Evolutionary conservation across 2,888 invertebrate species (phyloP).

Genomic region (Macrosiphum euphorbiae): DNA sequence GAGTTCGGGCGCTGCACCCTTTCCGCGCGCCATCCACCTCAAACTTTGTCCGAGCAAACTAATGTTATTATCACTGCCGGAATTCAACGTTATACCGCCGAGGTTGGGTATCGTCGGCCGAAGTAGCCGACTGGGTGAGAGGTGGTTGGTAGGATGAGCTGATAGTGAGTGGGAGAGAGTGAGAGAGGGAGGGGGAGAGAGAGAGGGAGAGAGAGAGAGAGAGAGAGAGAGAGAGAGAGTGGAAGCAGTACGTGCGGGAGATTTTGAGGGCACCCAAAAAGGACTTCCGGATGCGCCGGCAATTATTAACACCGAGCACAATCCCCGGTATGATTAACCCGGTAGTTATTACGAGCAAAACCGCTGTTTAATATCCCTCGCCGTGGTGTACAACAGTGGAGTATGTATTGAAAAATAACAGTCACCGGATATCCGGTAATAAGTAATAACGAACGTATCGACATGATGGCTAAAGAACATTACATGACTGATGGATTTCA

Average conservation of each 20-base stretch:
- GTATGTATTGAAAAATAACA: conserved; percentile 39
- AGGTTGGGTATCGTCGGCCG: not conserved
- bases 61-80: conserved; percentile 36
- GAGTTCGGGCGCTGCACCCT: not conserved
- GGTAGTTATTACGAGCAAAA: conserved; percentile 39
- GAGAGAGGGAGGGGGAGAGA: not conserved
- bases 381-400: not conserved
- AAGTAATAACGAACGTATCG: not conserved
- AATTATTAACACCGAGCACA: conserved; percentile 52
- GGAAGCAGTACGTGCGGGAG: not conserved
- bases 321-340: conserved; percentile 53
- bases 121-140: not conserved
- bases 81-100: conserved; percentile 10
- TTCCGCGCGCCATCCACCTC: not conserved
- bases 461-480: not conserved
- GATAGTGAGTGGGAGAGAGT: not conserved
- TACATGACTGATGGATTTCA: not conserved
- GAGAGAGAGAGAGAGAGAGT: not conserved
- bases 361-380: conserved; percentile 48
- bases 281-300: conserved; percentile 51
- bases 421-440: not conserved
- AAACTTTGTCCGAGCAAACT: conserved; percentile 45
- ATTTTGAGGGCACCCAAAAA: conserved; percentile 21
- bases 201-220: not conserved
- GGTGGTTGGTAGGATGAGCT: not conserved